These are phyloP conservation scores for Phymanthus crucifer DNA, from an alignment of 92 coral and sea anemone species.

Conservation along the genomic window DNA sequence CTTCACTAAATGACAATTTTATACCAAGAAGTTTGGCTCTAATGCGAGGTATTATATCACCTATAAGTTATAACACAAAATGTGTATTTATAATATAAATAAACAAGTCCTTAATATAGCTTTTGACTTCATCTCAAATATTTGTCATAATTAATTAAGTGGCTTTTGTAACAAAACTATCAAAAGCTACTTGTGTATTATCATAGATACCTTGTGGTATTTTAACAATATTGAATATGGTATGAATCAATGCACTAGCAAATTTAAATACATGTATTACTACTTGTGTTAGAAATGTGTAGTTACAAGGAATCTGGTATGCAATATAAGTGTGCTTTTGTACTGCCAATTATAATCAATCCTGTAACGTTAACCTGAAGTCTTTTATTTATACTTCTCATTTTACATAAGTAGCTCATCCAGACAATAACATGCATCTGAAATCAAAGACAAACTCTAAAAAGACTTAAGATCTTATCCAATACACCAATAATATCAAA, in stretches of 20 bases:
- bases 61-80: neutral
- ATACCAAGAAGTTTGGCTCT: neutral
- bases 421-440: neutral
- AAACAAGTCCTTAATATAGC: neutral
- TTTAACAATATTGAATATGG: neutral
- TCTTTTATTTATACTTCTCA: neutral
- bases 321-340: neutral
- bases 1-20: neutral
- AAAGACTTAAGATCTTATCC: conserved; percentile 4
- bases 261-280: neutral
- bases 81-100: neutral
- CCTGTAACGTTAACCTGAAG: neutral
- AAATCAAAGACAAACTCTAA: neutral
- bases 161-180: neutral
- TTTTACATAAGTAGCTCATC: neutral
- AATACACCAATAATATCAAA: neutral
- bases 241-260: neutral
- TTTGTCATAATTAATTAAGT: neutral
- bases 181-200: neutral
- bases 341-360: neutral
- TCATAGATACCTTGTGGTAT: neutral
- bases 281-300: neutral
- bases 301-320: neutral
- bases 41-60: neutral
- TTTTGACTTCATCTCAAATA: neutral